Evolutionary conservation across 2,113 vertebrate genomes (phyloP).

Genomic region (Trochalopteron elliotii): DNA sequence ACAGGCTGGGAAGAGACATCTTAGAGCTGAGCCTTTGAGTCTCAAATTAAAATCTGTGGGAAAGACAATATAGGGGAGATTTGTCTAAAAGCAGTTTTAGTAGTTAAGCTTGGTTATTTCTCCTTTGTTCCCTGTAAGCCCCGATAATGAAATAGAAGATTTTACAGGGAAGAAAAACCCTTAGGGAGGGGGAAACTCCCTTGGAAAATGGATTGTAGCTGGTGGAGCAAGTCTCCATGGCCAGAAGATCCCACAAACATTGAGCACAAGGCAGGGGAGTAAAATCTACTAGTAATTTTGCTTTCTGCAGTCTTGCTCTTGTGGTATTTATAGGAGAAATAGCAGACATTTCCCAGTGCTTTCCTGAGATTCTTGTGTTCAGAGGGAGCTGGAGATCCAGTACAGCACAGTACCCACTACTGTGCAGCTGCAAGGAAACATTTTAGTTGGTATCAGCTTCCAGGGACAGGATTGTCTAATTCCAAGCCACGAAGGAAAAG

Average conservation of each 20-base stretch:
- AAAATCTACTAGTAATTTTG: background rate
- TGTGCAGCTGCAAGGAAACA: background rate
- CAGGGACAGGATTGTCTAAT: background rate
- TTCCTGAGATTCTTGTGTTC: background rate
- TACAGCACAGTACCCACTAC: background rate
- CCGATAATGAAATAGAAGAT: background rate
- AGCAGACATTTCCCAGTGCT: background rate
- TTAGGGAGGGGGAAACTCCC: background rate
- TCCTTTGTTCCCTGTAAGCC: background rate
- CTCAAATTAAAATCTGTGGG: background rate
- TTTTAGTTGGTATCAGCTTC: background rate
- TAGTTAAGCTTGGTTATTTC: background rate
- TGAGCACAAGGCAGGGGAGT: background rate
- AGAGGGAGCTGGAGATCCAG: background rate
- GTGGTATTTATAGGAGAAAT: background rate
- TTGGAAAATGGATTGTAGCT: background rate
- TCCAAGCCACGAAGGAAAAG: background rate
- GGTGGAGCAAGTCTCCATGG: background rate
- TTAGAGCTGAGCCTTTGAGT: background rate
- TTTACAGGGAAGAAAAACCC: conserved; percentile 12
- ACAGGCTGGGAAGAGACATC: background rate
- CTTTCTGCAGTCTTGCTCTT: background rate
- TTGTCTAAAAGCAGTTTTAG: background rate
- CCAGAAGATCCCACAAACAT: background rate
- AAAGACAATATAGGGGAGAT: background rate